Evolutionary conservation across 2,888 invertebrate species (phyloP).

Genomic region (Phyllotreta striolata): DNA sequence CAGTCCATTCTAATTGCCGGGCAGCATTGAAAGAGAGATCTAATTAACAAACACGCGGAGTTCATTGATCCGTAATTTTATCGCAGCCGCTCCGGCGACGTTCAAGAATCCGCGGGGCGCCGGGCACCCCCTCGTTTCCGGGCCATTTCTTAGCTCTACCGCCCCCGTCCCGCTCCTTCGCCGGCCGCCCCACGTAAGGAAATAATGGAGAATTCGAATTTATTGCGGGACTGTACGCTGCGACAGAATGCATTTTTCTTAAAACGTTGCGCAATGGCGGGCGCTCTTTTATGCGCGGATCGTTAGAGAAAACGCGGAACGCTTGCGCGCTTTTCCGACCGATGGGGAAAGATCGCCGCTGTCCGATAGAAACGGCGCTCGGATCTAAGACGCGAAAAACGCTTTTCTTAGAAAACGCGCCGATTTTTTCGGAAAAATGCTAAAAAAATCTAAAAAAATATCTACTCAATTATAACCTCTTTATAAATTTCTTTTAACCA

Average conservation of each 20-base stretch:
- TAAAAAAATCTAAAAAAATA: neutral
- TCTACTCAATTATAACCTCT: too few species aligned
- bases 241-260: slow-evolving; percentile 62
- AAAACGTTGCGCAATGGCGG: slow-evolving; percentile 60
- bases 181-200: slow-evolving; percentile 17
- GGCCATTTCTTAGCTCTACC: slow-evolving; percentile 24
- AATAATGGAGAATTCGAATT: slow-evolving; percentile 44
- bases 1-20: too few species aligned
- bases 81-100: neutral
- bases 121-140: slow-evolving; percentile 3
- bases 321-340: slow-evolving; percentile 53
- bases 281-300: slow-evolving; percentile 59
- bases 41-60: neutral
- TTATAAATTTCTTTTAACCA: too few species aligned
- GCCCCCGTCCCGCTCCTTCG: slow-evolving; percentile 11
- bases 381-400: slow-evolving; percentile 19
- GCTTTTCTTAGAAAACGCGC: neutral
- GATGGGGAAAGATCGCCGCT: slow-evolving; percentile 32
- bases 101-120: slow-evolving; percentile 3
- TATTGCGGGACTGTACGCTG: slow-evolving; percentile 59
- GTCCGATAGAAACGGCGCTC: slow-evolving; percentile 9
- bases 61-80: slow-evolving; percentile 13
- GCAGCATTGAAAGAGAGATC: too few species aligned
- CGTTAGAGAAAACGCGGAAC: slow-evolving; percentile 58
- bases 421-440: neutral